phyloP scores from a whole-genome alignment of 2,113 vertebrate species.

The Kryptolebias marmoratus region DNA sequence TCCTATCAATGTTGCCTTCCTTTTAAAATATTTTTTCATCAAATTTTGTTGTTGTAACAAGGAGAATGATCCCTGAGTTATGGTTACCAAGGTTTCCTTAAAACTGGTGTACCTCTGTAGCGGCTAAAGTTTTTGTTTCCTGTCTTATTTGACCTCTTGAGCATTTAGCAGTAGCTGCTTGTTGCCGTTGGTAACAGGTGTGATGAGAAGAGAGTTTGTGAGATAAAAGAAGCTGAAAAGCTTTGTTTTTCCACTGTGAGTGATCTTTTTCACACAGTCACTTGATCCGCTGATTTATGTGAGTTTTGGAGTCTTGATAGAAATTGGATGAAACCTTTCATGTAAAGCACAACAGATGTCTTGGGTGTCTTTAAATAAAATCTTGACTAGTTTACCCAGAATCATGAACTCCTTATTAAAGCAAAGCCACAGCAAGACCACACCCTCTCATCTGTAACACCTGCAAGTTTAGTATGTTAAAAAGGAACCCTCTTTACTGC shows the following conservation, averaged over 20 bases:
- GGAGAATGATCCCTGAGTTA: too few relatives aligned
- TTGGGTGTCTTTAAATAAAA: slow-evolving; percentile 9
- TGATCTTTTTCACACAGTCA: not conserved
- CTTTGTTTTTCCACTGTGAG: not conserved
- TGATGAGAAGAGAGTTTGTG: not conserved
- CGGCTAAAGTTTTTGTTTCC: not conserved
- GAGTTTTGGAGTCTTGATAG: not conserved
- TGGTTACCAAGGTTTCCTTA: not conserved
- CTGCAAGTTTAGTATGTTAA: slow-evolving; percentile 12
- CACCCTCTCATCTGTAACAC: not conserved
- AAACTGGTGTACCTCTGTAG: not conserved
- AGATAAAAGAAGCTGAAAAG: slow-evolving; percentile 2
- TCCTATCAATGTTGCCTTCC: too few relatives aligned
- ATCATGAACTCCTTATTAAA: slow-evolving; percentile 9
- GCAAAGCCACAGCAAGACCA: slow-evolving; percentile 6
- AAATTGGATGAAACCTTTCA: slow-evolving; percentile 9
- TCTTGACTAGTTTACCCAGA: slow-evolving; percentile 10
- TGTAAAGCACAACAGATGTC: not conserved
- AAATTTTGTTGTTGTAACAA: too few relatives aligned
- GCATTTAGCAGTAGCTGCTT: not conserved
- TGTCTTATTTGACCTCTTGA: slow-evolving; percentile 11
- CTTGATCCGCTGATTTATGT: not conserved
- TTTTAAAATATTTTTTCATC: too few relatives aligned
- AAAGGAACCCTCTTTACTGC: not conserved
- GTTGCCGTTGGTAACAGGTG: slow-evolving; percentile 1